Evolutionary conservation across 2,113 vertebrate species (phyloP), one percentile per base, ranked within the genome.

Genomic region (Dissostichus mawsoni): DNA sequence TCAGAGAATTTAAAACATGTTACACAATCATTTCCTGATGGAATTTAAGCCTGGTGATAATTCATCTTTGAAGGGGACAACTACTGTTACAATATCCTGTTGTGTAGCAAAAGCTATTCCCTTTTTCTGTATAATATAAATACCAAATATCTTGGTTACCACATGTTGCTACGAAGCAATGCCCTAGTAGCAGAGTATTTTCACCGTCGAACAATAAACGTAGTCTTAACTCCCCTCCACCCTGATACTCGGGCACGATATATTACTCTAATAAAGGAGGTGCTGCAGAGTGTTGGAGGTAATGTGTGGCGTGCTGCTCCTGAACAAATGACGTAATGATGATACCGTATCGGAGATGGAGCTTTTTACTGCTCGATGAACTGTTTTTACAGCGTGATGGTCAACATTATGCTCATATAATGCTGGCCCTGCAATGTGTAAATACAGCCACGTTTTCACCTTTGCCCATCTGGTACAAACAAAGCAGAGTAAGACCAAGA

Each of bases 291-390:
- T 44, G 23, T 58, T 57, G 76, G 57, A 56, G 58, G 55, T 59
- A 52, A n/a, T 75, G 47, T n/a, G 16, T 45, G 55, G 29, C 52
- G 18, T 50, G 41, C 73, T 69, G 66, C 57, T 83, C 67, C 78
- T 61, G 77, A 80, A 87, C 71, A 73, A 69, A 78, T 83, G 61
- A 78, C 69, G 73, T 66, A 82, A 90, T 78, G 59, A 78, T 59
- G 36, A 75, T 52, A 23, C 58, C 67, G 57, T 74, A 72, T 77
- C 17, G n/a, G 66, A 69, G 73, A 53, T 65, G 18, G 73, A 64
- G 62, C 48, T 77, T 66, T 50, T 80, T 62, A 70, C 2, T 70
- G 55, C 76, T 44, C 50, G 29, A 69, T 76, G 45, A 82, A 73
- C 55, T 59, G 8, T 12, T 75, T 75, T 69, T 47, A 47, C 41